Percentiles rank a stretch among this genome's conserved stretches.
phyloP scores from a whole-genome alignment of 2,113 vertebrate genomes.

The Neofelis nebulosa region DNA sequence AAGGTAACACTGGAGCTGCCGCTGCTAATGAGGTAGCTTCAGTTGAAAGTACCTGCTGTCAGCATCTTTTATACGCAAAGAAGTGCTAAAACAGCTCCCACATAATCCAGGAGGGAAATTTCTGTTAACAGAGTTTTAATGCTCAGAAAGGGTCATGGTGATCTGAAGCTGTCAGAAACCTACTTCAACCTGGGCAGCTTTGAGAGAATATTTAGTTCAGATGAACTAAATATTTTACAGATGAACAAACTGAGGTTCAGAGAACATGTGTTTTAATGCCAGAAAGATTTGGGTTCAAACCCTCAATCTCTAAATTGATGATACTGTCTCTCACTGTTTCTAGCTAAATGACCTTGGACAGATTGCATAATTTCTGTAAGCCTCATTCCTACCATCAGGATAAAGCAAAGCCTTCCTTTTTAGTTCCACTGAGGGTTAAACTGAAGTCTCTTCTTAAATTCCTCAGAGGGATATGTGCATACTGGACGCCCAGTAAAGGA shows the following conservation, averaged over 20 bases:
- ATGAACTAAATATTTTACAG: neutral
- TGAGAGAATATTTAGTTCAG: neutral
- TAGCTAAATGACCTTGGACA: neutral
- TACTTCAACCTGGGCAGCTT: neutral
- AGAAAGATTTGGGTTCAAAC: neutral
- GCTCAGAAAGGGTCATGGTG: neutral
- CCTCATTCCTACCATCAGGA: neutral
- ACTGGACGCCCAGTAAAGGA: neutral
- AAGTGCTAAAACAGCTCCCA: slow-evolving; percentile 13
- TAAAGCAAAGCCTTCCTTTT: neutral
- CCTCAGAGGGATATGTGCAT: neutral
- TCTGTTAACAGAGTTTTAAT: neutral
- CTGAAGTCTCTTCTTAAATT: neutral
- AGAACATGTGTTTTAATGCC: neutral
- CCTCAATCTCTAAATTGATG: neutral
- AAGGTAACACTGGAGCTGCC: neutral
- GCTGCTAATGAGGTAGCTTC: slow-evolving; percentile 31
- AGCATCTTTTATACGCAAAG: neutral
- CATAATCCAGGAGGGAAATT: neutral
- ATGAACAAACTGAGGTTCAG: neutral
- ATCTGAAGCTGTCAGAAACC: neutral
- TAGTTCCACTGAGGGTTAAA: neutral
- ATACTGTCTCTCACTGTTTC: neutral
- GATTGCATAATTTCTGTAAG: neutral
- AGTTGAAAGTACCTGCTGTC: slow-evolving; percentile 27